Base-by-base conservation (phyloP, 2,888 invertebrate species). In the Drosophila paranaensis region DNA sequence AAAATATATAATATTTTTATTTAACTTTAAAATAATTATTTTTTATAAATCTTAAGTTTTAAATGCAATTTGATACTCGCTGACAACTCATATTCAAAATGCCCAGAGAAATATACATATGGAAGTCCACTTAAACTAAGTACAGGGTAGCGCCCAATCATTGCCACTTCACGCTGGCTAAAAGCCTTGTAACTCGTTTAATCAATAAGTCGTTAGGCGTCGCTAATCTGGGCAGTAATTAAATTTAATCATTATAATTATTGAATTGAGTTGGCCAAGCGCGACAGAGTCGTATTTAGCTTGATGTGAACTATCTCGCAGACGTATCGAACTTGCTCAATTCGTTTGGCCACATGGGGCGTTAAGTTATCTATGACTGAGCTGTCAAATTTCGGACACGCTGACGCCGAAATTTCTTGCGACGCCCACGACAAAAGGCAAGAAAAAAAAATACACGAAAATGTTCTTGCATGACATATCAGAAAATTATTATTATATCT, bases 401-500 rank as follows among this genome's bases (percentile, higher is more conserved):
- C 66, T 50, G 35, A 20, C 60, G 10, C 45, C 39, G 61, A 66
- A 63, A 68, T 69, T 62, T 60, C 69, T 67, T 53, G 63, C 37
- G 67, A 77, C 81, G 73, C 78, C 78, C 78, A 74, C 78, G 39
- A 42, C 60, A 54, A 40, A 50, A 27, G 54, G 33, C 11, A 55
- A 42, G 66, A 53, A 33, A 45, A 33, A 45, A 30, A 50, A 56
- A 60, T 2, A 54, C 37, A 51, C 45, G 48, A 68, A 67, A 75
- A 77, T 84, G 73, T 84, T 84, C 79, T 84, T 67, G 68, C 71
- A 71, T 88, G 88, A 89, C 82, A 82, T 89, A 89, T 85, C 82
- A 79, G 67, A 84, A 89, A 84, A 84, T 79, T 88, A 88, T 84
- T 82, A 88, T 89, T 88, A 79, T 89, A 82, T 84, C 79, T 81